Base-by-base conservation (phyloP, 2,797 vertebrate species). In the Discoglossus pictus region DNA sequence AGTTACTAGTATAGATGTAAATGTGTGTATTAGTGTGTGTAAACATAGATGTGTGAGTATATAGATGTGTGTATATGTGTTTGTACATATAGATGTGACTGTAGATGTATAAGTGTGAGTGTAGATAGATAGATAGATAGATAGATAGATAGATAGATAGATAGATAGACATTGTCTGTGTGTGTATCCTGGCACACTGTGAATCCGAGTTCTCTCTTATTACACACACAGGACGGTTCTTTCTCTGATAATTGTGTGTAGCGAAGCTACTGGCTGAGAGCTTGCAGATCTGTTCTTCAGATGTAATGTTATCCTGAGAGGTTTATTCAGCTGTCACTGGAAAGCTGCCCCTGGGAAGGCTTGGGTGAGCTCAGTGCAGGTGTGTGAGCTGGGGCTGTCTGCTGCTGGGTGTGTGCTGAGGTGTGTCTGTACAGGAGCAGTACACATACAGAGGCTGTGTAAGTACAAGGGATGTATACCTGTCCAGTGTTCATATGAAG, bases 181-280 rank as follows among this genome's bases (percentile, higher is more conserved):
- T n/a, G n/a, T n/a, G n/a, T n/a, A n/a, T n/a, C n/a, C n/a, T n/a
- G n/a, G n/a, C n/a, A n/a, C n/a, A n/a, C n/a, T n/a, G n/a, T n/a
- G n/a, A n/a, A n/a, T n/a, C n/a, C n/a, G n/a, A 36, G 16, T 27
- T 40, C 42, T 40, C 20, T 47, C 44, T 47, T 44, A 8, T 8
- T 44, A 3, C 42, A 44, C 16, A 40, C 15, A 44, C 1, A 7
- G 42, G 42, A 44, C 16, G 42, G 34, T 60, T 52, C 43, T 48
- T 65, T 65, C 50, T 65, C 62, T 46, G n/a, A n/a, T n/a, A n/a
- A n/a, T n/a, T n/a, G n/a, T n/a, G n/a, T 42, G 4, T 42, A 42
- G n/a, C 13, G 9, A 4, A 3, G n/a, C 9, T 2, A 4, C 11
- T 42, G 11, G 4, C 40, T 16, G 38, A 11, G 48, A 25, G 9